These are phyloP conservation scores for Micrastur ruficollis DNA, from an alignment of 2,797 vertebrate species.

Conservation along the genomic window DNA sequence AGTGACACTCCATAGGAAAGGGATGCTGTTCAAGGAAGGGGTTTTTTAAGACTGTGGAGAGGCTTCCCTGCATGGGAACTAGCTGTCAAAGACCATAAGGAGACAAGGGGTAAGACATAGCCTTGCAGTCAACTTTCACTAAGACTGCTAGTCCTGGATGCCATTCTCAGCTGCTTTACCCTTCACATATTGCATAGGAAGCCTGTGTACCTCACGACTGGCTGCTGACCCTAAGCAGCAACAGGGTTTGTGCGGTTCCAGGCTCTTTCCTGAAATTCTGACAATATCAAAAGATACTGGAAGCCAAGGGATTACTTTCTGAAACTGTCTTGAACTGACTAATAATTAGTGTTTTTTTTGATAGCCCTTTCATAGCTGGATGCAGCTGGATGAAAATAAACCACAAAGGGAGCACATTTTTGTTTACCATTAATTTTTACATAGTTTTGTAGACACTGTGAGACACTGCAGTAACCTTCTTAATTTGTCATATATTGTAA, in stretches of 20 bases:
- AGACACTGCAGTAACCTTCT: background rate
- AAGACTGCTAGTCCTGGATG: no score
- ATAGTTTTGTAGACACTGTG: conserved; percentile 1
- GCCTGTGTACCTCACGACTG: background rate
- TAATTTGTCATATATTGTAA: conserved; percentile 14
- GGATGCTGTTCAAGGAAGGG: background rate
- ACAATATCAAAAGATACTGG: background rate
- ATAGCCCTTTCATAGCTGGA: conserved; percentile 39
- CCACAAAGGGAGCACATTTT: conserved; percentile 8
- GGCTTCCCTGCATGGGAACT: background rate
- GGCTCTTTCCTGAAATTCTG: background rate
- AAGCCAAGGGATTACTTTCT: conserved; percentile 7
- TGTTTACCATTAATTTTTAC: conserved; percentile 22
- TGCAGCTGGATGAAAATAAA: conserved; percentile 26
- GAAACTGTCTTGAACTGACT: background rate
- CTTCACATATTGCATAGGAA: background rate
- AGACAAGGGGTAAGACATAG: background rate
- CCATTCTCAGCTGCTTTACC: background rate
- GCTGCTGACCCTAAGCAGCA: background rate
- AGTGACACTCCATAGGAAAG: background rate
- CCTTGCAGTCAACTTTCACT: background rate
- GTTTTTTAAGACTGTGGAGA: background rate
- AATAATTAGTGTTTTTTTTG: conserved; percentile 36
- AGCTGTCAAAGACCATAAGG: background rate
- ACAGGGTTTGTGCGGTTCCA: background rate